Percentiles rank a stretch among this genome's conserved stretches.
Evolutionary conservation across 2,797 vertebrate genomes (phyloP).

Genomic region (Lithobates sylvaticus): DNA sequence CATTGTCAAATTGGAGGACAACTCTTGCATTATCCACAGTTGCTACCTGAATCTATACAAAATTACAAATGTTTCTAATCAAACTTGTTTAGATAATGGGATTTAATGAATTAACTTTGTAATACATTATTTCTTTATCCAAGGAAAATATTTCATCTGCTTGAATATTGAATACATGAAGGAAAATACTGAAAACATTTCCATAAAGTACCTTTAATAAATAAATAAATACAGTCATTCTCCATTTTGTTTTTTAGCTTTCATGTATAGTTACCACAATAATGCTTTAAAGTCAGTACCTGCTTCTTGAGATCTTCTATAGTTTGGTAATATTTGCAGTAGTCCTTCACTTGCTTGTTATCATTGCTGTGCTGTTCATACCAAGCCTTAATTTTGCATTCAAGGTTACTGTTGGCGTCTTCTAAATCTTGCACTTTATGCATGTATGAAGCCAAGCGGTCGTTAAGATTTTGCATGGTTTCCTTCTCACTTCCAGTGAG

Average conservation of each 20-base stretch:
- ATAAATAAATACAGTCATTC: too few relatives aligned
- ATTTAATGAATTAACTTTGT: background rate
- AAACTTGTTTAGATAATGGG: background rate
- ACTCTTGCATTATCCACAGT: conserved; percentile 35
- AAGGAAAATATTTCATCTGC: background rate
- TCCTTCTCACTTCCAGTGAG: conserved; percentile 46
- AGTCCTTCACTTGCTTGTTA: conserved; percentile 73
- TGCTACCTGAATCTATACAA: conserved; percentile 20
- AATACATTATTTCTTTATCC: background rate
- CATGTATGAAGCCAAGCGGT: conserved; percentile 46
- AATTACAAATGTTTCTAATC: background rate
- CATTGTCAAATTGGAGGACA: conserved; percentile 54
- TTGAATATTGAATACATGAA: background rate
- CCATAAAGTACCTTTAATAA: too few relatives aligned
- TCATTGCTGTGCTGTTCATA: conserved; percentile 69
- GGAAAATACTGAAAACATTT: background rate
- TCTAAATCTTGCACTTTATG: conserved; percentile 39
- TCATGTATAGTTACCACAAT: background rate
- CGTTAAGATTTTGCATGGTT: conserved; percentile 52
- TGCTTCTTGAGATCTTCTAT: conserved; percentile 80
- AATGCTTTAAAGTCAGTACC: conserved; percentile 64
- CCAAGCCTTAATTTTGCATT: conserved; percentile 49
- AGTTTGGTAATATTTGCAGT: conserved; percentile 71
- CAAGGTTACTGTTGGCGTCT: conserved; percentile 43
- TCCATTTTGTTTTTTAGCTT: too few relatives aligned